Conservation (phyloP, 2,888 invertebrate genomes). For the Glaucopsyche alexis region DNA sequence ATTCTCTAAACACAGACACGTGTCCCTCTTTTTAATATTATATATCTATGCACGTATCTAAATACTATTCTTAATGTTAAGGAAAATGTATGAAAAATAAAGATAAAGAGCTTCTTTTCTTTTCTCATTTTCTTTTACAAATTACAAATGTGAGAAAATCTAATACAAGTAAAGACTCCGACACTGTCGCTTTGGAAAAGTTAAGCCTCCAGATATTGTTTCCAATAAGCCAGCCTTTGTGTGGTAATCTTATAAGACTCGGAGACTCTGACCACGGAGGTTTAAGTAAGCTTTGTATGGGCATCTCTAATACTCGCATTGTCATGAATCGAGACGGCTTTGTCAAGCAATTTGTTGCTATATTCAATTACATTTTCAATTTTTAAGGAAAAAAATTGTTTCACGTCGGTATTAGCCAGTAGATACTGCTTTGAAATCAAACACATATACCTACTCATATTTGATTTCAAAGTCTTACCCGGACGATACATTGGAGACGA, state of each 20-base stretch:
- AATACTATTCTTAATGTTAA: no score
- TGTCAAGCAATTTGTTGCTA: conserved; percentile 43
- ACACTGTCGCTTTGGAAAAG: conserved; percentile 46
- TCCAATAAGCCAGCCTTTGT: conserved; percentile 67
- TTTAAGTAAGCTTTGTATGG: conserved; percentile 68
- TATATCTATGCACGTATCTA: no score
- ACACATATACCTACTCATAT: no score
- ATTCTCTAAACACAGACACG: no score
- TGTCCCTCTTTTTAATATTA: no score
- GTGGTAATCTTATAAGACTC: conserved; percentile 56
- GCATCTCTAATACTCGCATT: conserved; percentile 65
- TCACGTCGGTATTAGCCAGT: no score
- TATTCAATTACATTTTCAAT: conserved; percentile 44
- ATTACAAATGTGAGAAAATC: conserved; percentile 10
- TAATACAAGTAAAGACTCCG: conserved; percentile 34
- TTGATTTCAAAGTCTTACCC: no score
- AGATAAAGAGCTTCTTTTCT: not conserved
- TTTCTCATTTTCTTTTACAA: not conserved
- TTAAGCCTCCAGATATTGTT: conserved; percentile 65
- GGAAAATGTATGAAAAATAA: not conserved
- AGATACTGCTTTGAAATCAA: no score
- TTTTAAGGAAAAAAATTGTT: conserved; percentile 18
- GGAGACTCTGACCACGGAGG: conserved; percentile 47
- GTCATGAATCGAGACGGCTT: conserved; percentile 45
- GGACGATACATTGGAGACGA: no score